These are phyloP conservation scores for Bradypodion pumilum DNA, from an alignment of 2,797 vertebrate species.

Conservation along the genomic window DNA sequence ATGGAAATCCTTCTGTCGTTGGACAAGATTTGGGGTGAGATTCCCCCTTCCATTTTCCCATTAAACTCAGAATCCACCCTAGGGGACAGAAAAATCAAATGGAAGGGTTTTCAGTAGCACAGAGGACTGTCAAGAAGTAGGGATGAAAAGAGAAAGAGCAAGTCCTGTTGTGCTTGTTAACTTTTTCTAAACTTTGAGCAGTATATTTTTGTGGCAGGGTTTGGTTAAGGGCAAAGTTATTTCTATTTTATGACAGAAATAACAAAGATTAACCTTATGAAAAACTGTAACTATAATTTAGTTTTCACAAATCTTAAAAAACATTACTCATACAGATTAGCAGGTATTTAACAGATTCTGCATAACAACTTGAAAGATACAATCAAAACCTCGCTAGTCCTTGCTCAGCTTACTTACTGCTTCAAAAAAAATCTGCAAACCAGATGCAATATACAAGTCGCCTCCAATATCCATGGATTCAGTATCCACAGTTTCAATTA, in stretches of 20 bases:
- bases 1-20: not conserved
- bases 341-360: too few relatives aligned
- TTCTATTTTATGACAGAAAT: not conserved
- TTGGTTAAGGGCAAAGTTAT: not conserved
- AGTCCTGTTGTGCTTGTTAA: not conserved
- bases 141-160: not conserved
- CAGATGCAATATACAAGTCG: too few relatives aligned
- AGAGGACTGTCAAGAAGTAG: not conserved
- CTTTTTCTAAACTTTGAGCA: not conserved
- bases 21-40: not conserved
- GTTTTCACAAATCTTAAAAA: not conserved
- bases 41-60: not conserved
- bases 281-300: not conserved
- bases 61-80: not conserved
- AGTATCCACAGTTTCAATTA: too few relatives aligned
- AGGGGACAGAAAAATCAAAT: not conserved
- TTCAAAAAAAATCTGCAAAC: too few relatives aligned
- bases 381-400: too few relatives aligned
- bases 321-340: not conserved
- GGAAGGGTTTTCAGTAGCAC: not conserved
- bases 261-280: not conserved
- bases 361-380: too few relatives aligned
- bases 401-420: too few relatives aligned
- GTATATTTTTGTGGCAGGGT: not conserved
- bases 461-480: too few relatives aligned